Evolutionary conservation across 1,140 invertebrate species (phyloP).

Genomic region (Drosophila insularis): DNA sequence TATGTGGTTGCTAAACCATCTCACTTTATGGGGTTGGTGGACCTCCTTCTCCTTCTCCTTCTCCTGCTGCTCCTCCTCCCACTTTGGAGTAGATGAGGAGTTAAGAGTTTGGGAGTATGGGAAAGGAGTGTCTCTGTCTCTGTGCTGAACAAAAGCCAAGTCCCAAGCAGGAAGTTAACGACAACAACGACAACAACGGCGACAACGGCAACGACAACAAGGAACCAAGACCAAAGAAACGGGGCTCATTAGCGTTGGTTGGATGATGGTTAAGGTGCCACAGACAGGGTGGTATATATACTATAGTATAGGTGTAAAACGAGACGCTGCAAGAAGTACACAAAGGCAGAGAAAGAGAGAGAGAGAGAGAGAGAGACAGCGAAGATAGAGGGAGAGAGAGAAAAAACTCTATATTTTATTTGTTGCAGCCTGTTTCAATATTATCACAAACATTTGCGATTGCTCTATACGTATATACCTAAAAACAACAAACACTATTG

Average conservation of each 20-base stretch:
- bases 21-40: background rate
- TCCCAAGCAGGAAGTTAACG: slow-evolving; percentile 64
- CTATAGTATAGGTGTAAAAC: background rate
- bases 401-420: background rate
- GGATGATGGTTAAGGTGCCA: slow-evolving; percentile 28
- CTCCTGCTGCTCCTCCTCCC: background rate
- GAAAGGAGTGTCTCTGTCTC: slow-evolving; percentile 5
- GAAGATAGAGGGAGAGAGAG: background rate
- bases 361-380: background rate
- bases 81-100: background rate
- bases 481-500: too few species aligned
- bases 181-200: slow-evolving; percentile 18
- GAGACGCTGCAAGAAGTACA: background rate
- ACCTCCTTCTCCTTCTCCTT: background rate
- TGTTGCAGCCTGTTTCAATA: background rate
- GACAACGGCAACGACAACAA: background rate
- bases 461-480: too few species aligned
- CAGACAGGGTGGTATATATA: background rate
- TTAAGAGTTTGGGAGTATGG: background rate
- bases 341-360: background rate
- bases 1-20: background rate
- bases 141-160: slow-evolving; percentile 50
- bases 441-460: background rate
- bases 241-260: slow-evolving; percentile 69
- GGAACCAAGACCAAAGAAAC: slow-evolving; percentile 40